Evolutionary conservation across 1,140 invertebrate species (phyloP).

Genomic region (Ostrea denselamellosa): DNA sequence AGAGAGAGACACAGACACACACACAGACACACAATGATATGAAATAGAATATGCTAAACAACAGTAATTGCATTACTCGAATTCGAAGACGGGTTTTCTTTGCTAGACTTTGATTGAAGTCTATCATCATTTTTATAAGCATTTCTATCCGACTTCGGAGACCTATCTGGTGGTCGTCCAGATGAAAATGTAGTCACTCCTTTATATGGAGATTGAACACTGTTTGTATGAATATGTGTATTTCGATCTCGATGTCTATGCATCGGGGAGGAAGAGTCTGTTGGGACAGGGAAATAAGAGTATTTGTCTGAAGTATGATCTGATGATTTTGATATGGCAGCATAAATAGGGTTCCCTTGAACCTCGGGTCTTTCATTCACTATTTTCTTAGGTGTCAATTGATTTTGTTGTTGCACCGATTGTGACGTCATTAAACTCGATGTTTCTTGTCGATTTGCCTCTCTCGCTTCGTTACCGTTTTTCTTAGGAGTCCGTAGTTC

Average conservation of each 20-base stretch:
- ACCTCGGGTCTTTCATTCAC: constrained; percentile 50
- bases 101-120: constrained; percentile 21
- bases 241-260: constrained; percentile 50
- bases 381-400: constrained; percentile 40
- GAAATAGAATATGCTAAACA: constrained; percentile 1
- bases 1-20: background rate
- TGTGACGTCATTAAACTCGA: constrained; percentile 47
- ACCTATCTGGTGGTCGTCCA: constrained; percentile 29
- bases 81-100: constrained; percentile 35
- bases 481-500: constrained; percentile 41
- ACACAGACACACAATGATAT: background rate
- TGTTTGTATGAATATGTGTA: constrained; percentile 45
- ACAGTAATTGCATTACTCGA: constrained; percentile 30
- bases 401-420: constrained; percentile 41
- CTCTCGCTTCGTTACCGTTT: constrained; percentile 39
- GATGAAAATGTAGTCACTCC: constrained; percentile 36
- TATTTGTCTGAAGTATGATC: constrained; percentile 49
- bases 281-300: constrained; percentile 53
- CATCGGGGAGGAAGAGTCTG: constrained; percentile 54
- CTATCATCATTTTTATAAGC: constrained; percentile 13
- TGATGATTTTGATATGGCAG: constrained; percentile 56
- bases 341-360: constrained; percentile 56
- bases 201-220: constrained; percentile 36
- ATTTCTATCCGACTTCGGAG: constrained; percentile 3
- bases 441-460: constrained; percentile 48